Evolutionary conservation across 2,113 vertebrate species (phyloP).

Genomic region (Sterrhoptilus dennistouni): DNA sequence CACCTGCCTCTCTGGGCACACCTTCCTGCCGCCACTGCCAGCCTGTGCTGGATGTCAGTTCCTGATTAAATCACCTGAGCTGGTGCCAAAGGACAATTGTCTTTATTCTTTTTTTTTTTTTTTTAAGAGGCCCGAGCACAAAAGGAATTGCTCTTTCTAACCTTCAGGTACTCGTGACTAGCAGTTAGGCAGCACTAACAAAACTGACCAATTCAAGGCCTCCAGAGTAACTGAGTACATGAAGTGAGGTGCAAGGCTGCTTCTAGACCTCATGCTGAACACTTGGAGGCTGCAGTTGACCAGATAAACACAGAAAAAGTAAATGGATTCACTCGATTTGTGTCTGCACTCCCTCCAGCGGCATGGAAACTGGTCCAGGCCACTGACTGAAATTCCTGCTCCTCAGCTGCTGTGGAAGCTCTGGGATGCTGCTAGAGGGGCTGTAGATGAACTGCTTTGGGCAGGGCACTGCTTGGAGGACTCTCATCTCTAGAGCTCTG

Average conservation of each 20-base stretch:
- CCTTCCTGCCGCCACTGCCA: not conserved
- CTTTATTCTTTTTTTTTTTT: not conserved
- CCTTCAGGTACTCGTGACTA: not conserved
- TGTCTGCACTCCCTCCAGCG: not conserved
- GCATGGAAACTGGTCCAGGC: not conserved
- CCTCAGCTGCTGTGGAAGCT: not conserved
- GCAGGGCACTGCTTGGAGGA: not conserved
- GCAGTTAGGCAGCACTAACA: not conserved
- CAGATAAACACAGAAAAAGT: not conserved
- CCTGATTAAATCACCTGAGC: not conserved
- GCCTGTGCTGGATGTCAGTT: not conserved
- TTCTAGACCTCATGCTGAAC: not conserved
- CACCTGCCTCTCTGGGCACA: constrained; percentile 7
- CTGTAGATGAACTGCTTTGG: not conserved
- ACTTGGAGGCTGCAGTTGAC: not conserved
- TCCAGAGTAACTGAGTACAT: not conserved
- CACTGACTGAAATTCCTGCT: not conserved
- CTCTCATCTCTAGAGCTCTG: not conserved
- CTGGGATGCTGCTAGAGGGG: not conserved
- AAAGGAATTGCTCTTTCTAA: not conserved
- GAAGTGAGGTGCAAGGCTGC: not conserved
- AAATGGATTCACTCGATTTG: not conserved
- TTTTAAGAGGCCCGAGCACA: not conserved
- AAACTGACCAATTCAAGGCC: not conserved
- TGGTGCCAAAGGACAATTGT: not conserved